Evolutionary conservation across 2,113 vertebrate genomes (phyloP), one percentile per base, ranked within the genome.

Genomic region (Meles meles): DNA sequence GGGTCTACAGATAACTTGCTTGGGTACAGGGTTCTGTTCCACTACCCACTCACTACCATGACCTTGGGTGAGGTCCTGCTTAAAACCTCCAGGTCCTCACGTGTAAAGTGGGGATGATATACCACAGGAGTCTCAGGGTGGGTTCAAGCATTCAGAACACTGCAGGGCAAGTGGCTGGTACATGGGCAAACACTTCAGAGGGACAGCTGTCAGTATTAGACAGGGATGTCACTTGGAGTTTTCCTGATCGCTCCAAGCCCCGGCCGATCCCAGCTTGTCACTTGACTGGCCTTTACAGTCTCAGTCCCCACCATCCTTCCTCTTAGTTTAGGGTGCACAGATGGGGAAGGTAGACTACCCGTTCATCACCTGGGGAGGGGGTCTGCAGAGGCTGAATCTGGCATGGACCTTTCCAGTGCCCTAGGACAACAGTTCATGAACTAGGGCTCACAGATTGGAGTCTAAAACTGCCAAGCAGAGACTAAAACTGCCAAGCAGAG

Each of bases 191-290:
- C 29, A 2, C 57, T 77, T 34, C 5, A 59, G 74, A n/a, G 25
- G 6, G 1, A 5, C 1, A 57, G 44, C 3, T 1, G 1, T 37
- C n/a, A 11, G 34, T 63, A 8, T 29, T 17, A 87, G 20, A 23
- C 31, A 49, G 3, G 1, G 27, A 15, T 18, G 67, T 21, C 34
- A 47, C 27, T 3, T 5, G 34, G 81, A 77, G n/a, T 15, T 61
- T 6, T n/a, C 18, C 61, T 6, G 0, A 27, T n/a, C 13, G 13
- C 67, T 79, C 2, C 0, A 39, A 47, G 10, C 25, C 39, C 44
- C 90, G 47, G 18, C 27, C 21, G 31, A 91, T 47, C 77, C 55
- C 31, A 87, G 3, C 18, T 34, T 1, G 8, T 37, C 49, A 27
- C 11, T 57, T 86, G 47, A 29, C 21, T 47, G n/a, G 21, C 61